phyloP scores from a whole-genome alignment of 64 coral and sea anemone genomes.

The Catalaphyllia jardinei region DNA sequence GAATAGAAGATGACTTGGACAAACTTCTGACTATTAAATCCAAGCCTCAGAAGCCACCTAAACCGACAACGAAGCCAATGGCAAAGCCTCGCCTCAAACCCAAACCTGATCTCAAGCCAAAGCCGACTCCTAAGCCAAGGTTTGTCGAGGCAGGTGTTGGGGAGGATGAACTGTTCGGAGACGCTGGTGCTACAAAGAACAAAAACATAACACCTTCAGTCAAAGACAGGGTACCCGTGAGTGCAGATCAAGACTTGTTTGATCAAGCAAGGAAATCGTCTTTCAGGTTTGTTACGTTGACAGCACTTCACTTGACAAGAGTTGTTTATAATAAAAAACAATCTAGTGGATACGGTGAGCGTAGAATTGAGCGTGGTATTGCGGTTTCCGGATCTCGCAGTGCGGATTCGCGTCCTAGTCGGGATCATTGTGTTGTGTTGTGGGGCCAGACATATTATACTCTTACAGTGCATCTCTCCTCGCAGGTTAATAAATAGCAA shows the following conservation, averaged over 20 bases:
- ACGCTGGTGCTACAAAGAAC: not conserved
- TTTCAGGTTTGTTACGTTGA: slow-evolving; percentile 56
- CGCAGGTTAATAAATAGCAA: too few species aligned
- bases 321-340: too few species aligned
- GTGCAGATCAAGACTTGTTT: slow-evolving; percentile 66
- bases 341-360: too few species aligned
- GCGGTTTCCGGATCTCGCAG: too few species aligned
- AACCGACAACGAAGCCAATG: slow-evolving; percentile 48
- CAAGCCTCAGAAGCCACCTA: slow-evolving; percentile 69
- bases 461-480: too few species aligned
- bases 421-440: too few species aligned
- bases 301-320: too few species aligned
- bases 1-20: slow-evolving; percentile 93
- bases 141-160: slow-evolving; percentile 70
- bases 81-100: slow-evolving; percentile 75
- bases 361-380: too few species aligned
- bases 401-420: too few species aligned
- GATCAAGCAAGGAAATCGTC: slow-evolving; percentile 65
- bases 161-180: slow-evolving; percentile 70
- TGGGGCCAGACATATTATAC: too few species aligned
- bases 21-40: slow-evolving; percentile 55
- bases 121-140: slow-evolving; percentile 72
- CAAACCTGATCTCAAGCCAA: slow-evolving; percentile 88
- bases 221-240: not conserved
- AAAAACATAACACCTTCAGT: not conserved